Evolutionary conservation across 2,797 vertebrate genomes (phyloP).

Genomic region (Hemitrygon akajei): DNA sequence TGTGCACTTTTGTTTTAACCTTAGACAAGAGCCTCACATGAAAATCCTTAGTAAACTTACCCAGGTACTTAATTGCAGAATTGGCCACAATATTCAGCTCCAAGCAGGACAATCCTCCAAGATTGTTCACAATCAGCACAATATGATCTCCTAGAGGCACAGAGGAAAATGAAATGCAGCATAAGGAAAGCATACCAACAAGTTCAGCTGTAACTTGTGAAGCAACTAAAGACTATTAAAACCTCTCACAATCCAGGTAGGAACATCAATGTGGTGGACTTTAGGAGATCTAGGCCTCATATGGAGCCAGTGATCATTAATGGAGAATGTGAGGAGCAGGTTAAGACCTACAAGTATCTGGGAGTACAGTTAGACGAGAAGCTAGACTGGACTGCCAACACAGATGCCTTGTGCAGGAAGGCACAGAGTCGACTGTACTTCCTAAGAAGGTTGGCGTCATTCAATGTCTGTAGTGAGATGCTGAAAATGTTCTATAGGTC

Average conservation of each 20-base stretch:
- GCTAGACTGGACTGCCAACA: no score
- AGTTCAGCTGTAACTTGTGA: neutral
- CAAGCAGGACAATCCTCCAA: constrained; percentile 82
- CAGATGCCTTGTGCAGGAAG: no score
- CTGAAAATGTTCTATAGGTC: no score
- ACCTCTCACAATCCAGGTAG: neutral
- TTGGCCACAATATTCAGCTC: constrained; percentile 77
- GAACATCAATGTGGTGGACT: no score
- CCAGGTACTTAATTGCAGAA: constrained; percentile 62
- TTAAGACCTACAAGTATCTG: no score
- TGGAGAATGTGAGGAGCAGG: no score
- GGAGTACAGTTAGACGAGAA: no score
- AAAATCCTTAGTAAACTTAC: constrained; percentile 53
- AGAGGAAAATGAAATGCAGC: neutral
- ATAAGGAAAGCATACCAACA: neutral
- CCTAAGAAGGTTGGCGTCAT: no score
- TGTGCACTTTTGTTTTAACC: neutral
- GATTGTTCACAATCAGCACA: constrained; percentile 84
- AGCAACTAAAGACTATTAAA: neutral
- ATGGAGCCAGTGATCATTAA: no score
- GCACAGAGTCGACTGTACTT: no score
- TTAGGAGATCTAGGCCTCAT: no score
- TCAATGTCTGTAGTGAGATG: no score
- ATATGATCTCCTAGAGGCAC: constrained; percentile 64
- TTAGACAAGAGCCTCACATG: neutral